Percentiles rank a stretch among this genome's conserved stretches.
These are phyloP conservation scores for Chionodraco myersi DNA, from an alignment of 2,113 vertebrate species.

Conservation along the genomic window DNA sequence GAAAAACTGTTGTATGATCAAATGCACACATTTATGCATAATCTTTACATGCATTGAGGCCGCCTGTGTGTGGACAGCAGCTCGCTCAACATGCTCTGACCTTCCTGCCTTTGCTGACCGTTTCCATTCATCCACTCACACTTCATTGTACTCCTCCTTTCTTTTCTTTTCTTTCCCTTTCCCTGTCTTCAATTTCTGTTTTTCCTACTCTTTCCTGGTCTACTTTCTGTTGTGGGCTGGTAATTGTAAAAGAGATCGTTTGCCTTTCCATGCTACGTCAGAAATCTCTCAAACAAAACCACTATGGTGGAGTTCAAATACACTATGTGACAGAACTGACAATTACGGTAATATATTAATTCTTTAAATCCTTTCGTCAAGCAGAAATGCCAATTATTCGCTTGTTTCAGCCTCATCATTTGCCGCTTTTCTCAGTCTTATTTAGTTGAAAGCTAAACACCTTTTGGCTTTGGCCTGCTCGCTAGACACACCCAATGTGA, in stretches of 20 bases:
- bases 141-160: neutral
- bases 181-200: neutral
- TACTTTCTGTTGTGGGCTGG: neutral
- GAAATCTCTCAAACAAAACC: neutral
- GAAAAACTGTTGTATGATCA: constrained; percentile 42
- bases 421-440: neutral
- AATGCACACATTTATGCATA: constrained; percentile 54
- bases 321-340: neutral
- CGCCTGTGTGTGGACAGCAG: constrained; percentile 44
- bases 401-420: neutral
- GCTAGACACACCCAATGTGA: neutral
- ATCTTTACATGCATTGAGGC: constrained; percentile 57
- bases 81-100: constrained; percentile 35
- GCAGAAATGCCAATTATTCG: neutral
- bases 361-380: neutral
- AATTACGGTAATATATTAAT: neutral
- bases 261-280: neutral
- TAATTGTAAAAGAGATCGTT: neutral
- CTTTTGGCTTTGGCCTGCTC: neutral
- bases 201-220: neutral
- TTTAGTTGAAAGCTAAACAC: neutral
- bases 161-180: neutral
- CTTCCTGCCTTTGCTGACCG: constrained; percentile 2
- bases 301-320: neutral
- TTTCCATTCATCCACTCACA: constrained; percentile 5